phyloP scores from a whole-genome alignment of 1,140 invertebrate genomes.

The Drosophila pachea region DNA sequence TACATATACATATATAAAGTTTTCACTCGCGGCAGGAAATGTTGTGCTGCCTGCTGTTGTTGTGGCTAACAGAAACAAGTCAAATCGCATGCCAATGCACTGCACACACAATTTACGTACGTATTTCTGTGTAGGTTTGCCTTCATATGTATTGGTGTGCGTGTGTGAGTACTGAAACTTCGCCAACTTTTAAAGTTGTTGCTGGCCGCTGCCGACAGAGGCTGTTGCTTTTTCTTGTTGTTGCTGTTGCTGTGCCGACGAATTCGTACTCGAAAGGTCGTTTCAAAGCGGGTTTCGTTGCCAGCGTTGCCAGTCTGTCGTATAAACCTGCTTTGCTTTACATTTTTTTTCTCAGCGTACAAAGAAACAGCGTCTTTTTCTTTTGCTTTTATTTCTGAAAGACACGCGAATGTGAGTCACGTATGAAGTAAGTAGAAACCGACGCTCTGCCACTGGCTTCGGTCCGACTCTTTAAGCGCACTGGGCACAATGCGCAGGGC shows the following conservation, averaged over 20 bases:
- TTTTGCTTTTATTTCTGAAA: slow-evolving; percentile 74
- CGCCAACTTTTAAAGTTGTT: slow-evolving; percentile 63
- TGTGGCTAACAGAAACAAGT: slow-evolving; percentile 67
- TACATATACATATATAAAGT: slow-evolving; percentile 1
- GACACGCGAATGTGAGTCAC: slow-evolving; percentile 76
- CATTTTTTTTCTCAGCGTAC: slow-evolving; percentile 65
- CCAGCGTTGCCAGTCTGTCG: slow-evolving; percentile 70
- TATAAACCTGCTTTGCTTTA: slow-evolving; percentile 76
- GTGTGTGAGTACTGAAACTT: slow-evolving; percentile 44
- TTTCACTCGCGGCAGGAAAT: slow-evolving; percentile 69
- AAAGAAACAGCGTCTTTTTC: slow-evolving; percentile 48
- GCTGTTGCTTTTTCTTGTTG: slow-evolving; percentile 57
- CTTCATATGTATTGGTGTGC: slow-evolving; percentile 1
- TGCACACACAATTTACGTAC: slow-evolving; percentile 37
- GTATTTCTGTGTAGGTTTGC: background rate
- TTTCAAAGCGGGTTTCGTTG: slow-evolving; percentile 77
- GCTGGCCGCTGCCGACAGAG: slow-evolving; percentile 38
- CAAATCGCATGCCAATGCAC: slow-evolving; percentile 76
- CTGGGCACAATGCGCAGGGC: background rate
- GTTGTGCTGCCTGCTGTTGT: slow-evolving; percentile 40
- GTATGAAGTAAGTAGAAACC: slow-evolving; percentile 74
- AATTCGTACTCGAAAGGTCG: slow-evolving; percentile 79
- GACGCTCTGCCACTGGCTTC: slow-evolving; percentile 48
- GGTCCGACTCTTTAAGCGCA: slow-evolving; percentile 18
- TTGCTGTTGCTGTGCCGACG: slow-evolving; percentile 67